These are phyloP conservation scores for Anarsia innoxiella DNA, from an alignment of 2,888 invertebrate genomes.

Conservation along the genomic window DNA sequence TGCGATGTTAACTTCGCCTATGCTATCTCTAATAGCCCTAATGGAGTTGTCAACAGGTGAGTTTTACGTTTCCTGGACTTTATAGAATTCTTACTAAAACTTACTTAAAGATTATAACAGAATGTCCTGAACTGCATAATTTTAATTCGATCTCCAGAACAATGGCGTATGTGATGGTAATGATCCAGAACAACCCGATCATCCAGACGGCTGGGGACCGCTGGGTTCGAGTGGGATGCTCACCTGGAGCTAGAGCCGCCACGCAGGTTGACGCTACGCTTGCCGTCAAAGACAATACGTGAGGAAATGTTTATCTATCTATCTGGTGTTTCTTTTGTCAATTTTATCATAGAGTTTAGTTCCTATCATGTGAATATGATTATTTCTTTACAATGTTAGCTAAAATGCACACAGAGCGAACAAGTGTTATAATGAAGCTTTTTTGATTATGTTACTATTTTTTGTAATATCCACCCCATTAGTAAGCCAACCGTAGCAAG, in stretches of 20 bases:
- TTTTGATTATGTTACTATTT: too few species aligned
- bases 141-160: too few species aligned
- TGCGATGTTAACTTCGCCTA: slow-evolving; percentile 76
- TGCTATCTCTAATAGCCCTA: slow-evolving; percentile 58
- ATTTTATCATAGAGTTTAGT: too few species aligned
- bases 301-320: slow-evolving; percentile 11
- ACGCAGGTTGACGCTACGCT: slow-evolving; percentile 61
- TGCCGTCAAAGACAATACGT: slow-evolving; percentile 65
- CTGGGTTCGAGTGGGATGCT: slow-evolving; percentile 85
- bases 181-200: slow-evolving; percentile 88
- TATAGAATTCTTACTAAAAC: too few species aligned
- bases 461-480: too few species aligned
- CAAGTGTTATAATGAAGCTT: not conserved
- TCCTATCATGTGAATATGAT: too few species aligned
- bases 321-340: too few species aligned
- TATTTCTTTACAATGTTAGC: too few species aligned
- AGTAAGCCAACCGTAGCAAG: slow-evolving; percentile 39
- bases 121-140: too few species aligned
- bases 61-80: too few species aligned
- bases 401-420: too few species aligned
- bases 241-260: slow-evolving; percentile 59
- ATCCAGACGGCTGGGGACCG: slow-evolving; percentile 91
- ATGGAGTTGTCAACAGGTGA: slow-evolving; percentile 67
- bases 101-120: too few species aligned
- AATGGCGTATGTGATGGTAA: slow-evolving; percentile 83